Percentiles rank a stretch among this genome's conserved stretches.
These are phyloP conservation scores for Coleophora flavipennella DNA, from an alignment of 2,888 invertebrate genomes.

Conservation along the genomic window DNA sequence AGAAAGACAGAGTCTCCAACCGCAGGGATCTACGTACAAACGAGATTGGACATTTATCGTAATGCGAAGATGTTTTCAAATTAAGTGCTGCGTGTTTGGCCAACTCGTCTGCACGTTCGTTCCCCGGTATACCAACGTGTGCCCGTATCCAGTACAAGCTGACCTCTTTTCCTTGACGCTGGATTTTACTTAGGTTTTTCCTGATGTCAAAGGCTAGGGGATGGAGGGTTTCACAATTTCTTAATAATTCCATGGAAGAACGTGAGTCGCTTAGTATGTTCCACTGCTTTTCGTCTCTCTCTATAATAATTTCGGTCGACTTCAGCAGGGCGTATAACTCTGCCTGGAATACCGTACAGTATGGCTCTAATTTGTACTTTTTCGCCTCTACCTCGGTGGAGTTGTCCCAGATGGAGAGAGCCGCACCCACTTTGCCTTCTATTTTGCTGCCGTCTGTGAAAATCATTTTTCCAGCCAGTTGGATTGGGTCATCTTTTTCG, in stretches of 20 bases:
- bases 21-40: too few relatives aligned
- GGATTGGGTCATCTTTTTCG: neutral
- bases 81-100: neutral
- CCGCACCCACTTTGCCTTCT: slow-evolving; percentile 1
- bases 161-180: too few relatives aligned
- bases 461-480: neutral
- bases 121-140: neutral
- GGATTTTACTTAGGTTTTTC: slow-evolving; percentile 1
- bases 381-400: slow-evolving; percentile 4
- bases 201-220: slow-evolving; percentile 6
- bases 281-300: too few relatives aligned
- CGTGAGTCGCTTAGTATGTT: too few relatives aligned
- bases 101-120: neutral
- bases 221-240: slow-evolving; percentile 5
- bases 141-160: neutral
- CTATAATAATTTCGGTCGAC: too few relatives aligned
- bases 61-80: neutral
- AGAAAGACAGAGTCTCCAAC: too few relatives aligned
- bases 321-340: too few relatives aligned
- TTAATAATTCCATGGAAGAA: too few relatives aligned
- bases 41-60: neutral
- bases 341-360: slow-evolving; percentile 6
- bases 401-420: slow-evolving; percentile 4
- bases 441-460: neutral
- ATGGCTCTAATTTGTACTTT: slow-evolving; percentile 5